Evolutionary conservation across 2,113 vertebrate genomes (phyloP), one percentile per base, ranked within the genome.

Genomic region (Cygnus buccinator): DNA sequence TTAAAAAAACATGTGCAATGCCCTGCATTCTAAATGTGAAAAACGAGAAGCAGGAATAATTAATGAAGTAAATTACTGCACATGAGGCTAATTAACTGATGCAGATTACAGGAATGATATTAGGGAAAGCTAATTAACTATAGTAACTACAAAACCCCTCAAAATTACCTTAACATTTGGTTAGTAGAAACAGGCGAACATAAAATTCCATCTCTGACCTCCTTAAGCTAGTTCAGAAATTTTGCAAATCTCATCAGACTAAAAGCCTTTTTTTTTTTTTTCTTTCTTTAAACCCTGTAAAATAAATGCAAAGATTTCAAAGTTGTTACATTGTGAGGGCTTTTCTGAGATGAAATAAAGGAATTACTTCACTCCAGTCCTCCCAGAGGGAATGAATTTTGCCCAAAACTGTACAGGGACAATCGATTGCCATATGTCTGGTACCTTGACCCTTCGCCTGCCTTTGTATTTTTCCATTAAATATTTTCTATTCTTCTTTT

Each of bases 401-500:
- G 81, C 84, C 70, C 87, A 79, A 93, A 93, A 63, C 54, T 68
- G 39, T 52, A 22, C 58, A 52, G 22, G 37, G 50, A 87, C 62
- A 83, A 91, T 44, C 37, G 54, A 87, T 67, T 84, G 46, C 89
- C 26, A 35, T 73, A 52, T 91, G 77, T 62, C 46, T 89, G 55
- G 29, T 86, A 62, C 41, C 89, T 67, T 90, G 87, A 95, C 80
- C 62, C 62, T 35, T 82, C 41, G 90, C 39, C 68, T 83, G 71
- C 48, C 71, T 84, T 81, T 2, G 0, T 62, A 28, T 72, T 73
- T 54, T 41, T 35, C 16, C 44, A 87, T 70, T 93, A 84, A 78
- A 93, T 79, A 58, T 89, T 91, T 95, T 92, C 76, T 96, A 37
- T 95, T 90, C n/a, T 16, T 94, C 39, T 73, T 93, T 77, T 79